These are phyloP conservation scores for Odontocolon sp. DNA, from an alignment of 2,888 invertebrate species.

Conservation along the genomic window DNA sequence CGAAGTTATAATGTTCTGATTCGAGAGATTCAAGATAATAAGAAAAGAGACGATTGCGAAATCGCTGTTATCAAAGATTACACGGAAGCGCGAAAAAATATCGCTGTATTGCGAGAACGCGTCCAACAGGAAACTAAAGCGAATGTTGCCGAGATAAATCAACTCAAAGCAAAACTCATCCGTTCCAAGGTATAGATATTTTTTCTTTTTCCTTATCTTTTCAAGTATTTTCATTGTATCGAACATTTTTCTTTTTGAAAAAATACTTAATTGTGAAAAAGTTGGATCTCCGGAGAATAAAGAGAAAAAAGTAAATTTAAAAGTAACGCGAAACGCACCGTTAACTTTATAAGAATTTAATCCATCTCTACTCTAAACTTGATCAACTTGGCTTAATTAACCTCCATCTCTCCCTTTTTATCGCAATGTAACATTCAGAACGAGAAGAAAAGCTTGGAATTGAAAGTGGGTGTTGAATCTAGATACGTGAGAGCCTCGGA, in stretches of 20 bases:
- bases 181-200: constrained; percentile 29
- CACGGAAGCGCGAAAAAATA: constrained; percentile 55
- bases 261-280: background rate
- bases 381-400: background rate
- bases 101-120: constrained; percentile 57
- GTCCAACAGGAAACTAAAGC: constrained; percentile 59
- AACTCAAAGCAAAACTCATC: constrained; percentile 60
- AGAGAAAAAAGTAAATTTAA: too few species aligned
- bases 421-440: constrained; percentile 60
- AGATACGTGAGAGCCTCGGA: constrained; percentile 76
- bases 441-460: constrained; percentile 67
- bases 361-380: background rate
- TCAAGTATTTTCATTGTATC: too few species aligned
- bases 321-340: too few species aligned
- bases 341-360: background rate
- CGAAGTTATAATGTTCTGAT: constrained; percentile 68
- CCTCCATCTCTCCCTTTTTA: background rate
- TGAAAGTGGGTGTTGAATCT: constrained; percentile 68
- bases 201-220: background rate
- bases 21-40: constrained; percentile 65
- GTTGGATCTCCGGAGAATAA: too few species aligned
- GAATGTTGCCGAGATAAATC: constrained; percentile 60
- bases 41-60: constrained; percentile 60
- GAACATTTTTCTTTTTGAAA: too few species aligned
- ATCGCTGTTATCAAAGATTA: constrained; percentile 61